phyloP scores from a whole-genome alignment of 2,797 vertebrate species.

The Margarornis squamiger region DNA sequence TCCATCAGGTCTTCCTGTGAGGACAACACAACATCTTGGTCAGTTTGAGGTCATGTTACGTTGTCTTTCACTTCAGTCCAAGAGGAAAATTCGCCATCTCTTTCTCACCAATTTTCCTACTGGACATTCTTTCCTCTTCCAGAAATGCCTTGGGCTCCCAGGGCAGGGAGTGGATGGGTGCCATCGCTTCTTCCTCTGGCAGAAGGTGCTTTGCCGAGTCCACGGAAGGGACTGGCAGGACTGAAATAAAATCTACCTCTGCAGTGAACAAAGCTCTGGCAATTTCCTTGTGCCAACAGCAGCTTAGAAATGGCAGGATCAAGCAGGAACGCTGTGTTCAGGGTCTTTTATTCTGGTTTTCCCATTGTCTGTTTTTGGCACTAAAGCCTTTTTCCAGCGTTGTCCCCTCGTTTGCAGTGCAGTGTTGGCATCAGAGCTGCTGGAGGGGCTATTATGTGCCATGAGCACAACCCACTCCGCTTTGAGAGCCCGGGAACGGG shows the following conservation, averaged over 20 bases:
- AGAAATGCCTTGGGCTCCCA: not conserved
- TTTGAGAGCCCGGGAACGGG: not conserved
- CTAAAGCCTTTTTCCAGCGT: not conserved
- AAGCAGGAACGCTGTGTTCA: conserved; percentile 52
- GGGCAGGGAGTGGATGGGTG: not conserved
- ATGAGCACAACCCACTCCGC: not conserved
- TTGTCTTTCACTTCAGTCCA: not conserved
- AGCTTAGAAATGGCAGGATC: conserved; percentile 40
- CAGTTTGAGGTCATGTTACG: accelerated
- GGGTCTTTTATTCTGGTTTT: conserved; percentile 44
- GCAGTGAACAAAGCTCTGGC: not conserved
- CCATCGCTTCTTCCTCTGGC: not conserved
- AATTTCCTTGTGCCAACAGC: not conserved
- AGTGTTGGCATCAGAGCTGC: not conserved
- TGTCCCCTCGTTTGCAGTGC: not conserved
- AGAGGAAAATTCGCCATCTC: accelerated
- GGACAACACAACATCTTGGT: not conserved
- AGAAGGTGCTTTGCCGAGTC: not conserved
- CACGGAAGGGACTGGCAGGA: not conserved
- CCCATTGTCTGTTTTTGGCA: conserved; percentile 54
- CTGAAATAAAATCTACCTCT: conserved; percentile 18
- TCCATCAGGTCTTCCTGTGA: not conserved
- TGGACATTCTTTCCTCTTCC: not conserved
- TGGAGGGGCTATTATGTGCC: not conserved
- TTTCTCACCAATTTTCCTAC: not conserved